Conservation (phyloP, 2,113 vertebrate species). For the Cyrtonyx montezumae region DNA sequence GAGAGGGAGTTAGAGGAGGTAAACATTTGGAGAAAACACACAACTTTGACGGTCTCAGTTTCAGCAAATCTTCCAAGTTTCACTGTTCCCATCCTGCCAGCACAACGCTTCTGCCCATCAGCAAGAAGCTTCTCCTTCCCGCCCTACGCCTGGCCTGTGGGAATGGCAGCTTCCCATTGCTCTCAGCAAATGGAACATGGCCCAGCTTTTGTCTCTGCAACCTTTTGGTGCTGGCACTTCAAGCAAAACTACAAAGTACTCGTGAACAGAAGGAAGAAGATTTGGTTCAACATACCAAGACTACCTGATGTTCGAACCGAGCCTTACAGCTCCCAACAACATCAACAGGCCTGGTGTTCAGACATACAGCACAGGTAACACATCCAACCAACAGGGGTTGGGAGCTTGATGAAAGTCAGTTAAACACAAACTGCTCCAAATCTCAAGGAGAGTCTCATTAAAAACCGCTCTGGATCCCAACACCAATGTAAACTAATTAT, state of each 20-base stretch:
- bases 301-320: not conserved
- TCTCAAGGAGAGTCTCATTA: slow-evolving; percentile 30
- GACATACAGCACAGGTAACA: not conserved
- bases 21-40: not conserved
- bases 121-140: not conserved
- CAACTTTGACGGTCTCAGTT: not conserved
- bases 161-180: not conserved
- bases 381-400: not conserved
- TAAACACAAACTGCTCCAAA: slow-evolving; percentile 53
- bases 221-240: not conserved
- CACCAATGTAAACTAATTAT: not conserved
- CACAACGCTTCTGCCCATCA: not conserved
- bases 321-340: not conserved
- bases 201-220: not conserved
- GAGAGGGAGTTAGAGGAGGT: not conserved
- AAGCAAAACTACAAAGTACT: not conserved
- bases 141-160: not conserved
- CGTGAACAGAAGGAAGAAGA: not conserved
- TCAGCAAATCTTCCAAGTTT: not conserved
- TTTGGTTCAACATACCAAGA: not conserved
- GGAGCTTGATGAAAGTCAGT: slow-evolving; percentile 19
- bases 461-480: slow-evolving; percentile 50
- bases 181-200: not conserved
- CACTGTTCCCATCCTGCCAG: not conserved
- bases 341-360: not conserved